Base-by-base conservation (phyloP, 2,113 vertebrate species). In the Asarcornis scutulata region DNA sequence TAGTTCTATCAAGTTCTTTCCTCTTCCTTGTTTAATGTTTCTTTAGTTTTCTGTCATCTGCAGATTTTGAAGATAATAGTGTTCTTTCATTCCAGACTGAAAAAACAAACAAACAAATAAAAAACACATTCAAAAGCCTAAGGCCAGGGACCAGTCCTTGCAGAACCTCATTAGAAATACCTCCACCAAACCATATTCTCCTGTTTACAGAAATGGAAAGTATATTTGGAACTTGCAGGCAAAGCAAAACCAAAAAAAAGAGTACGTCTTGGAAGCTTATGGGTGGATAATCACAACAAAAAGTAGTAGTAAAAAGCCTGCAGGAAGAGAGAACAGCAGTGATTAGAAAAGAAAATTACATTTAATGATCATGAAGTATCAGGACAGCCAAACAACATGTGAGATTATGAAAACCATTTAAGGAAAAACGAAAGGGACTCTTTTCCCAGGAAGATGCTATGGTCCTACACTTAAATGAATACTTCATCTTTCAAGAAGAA, bases 161-260 rank as follows among this genome's bases (percentile, higher is more conserved):
- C n/a, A 63, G 46, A 55, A 71, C 48, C 14, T 88, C 22, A 36
- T 66, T 42, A 50, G 55, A 86, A 86, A 77, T 13, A 81, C 3
- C 5, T 81, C 18, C 21, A 56, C 44, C 86, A 1, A 1, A 74
- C 21, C 1, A 0, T 29, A 31, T 52, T 53, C 21, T 83, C 16
- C 34, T 71, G 18, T 74, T 94, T 74, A 77, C 12, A 59, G 68
- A 88, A 93, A 9, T 29, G 29, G 11, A 58, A 85, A 72, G 18
- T 80, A 23, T 12, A 9, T 34, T 5, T 62, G 18, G 23, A 69
- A 62, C 5, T 71, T 55, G 13, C 12, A 48, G 74, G n/a, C 27
- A 71, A 86, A 94, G 12, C 34, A 86, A 86, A 77, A 13, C 18
- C 27, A 2, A 21, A 34, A 64, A 64, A 66, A 68, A 52, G 9